These are phyloP conservation scores for Narcine bancroftii DNA, from an alignment of 2,113 vertebrate species.

Conservation along the genomic window DNA sequence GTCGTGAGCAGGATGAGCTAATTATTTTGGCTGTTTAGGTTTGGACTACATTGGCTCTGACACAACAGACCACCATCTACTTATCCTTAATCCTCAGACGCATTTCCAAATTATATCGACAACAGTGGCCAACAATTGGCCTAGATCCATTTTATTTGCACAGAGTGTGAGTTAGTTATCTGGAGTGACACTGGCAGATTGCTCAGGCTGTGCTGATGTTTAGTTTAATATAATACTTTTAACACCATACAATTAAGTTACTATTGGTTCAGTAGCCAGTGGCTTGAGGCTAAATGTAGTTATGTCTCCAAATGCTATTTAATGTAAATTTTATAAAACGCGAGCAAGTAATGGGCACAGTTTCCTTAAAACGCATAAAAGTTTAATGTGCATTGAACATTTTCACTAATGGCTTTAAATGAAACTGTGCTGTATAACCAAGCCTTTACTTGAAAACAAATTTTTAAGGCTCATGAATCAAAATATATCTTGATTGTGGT, in stretches of 20 bases:
- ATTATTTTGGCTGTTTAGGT: conserved; percentile 14
- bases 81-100: background rate
- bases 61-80: background rate
- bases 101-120: background rate
- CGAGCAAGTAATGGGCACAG: conserved; percentile 18
- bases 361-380: conserved; percentile 34
- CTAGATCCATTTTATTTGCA: conserved; percentile 22
- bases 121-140: background rate
- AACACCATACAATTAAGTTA: conserved; percentile 31
- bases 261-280: conserved; percentile 21
- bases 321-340: conserved; percentile 31
- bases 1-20: background rate
- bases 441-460: conserved; percentile 25
- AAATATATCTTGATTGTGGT: conserved; percentile 20
- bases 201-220: background rate
- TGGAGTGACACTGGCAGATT: conserved; percentile 16
- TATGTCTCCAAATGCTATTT: conserved; percentile 21
- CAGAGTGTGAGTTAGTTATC: background rate
- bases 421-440: background rate
- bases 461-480: conserved; percentile 31
- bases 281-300: conserved; percentile 30
- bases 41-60: conserved; percentile 1
- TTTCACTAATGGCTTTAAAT: conserved; percentile 13
- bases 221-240: conserved; percentile 33
- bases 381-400: conserved; percentile 27